Evolutionary conservation across 2,888 invertebrate species (phyloP), one percentile per base, ranked within the genome.

Genomic region (Leptarthrus brevirostris): DNA sequence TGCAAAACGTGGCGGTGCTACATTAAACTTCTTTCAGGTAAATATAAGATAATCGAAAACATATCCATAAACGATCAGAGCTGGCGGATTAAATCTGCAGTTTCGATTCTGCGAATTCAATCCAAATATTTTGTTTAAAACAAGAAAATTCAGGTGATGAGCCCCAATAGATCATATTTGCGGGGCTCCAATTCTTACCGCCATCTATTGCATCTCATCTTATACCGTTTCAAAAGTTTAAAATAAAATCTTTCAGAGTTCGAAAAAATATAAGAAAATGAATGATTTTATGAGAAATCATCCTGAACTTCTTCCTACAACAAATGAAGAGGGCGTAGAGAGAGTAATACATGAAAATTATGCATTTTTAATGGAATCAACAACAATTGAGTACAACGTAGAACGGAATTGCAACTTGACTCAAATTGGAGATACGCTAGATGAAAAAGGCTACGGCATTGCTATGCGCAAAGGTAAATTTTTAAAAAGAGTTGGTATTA

Each of bases 21-120:
- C 98, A 0, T 90, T 90, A 72, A 89, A 90, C 71, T 98, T 97
- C 82, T 98, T 98, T 82, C 90, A 91, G 87, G 97, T 96, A 86
- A 75, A 1, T 44, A n/a, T n/a, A n/a, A n/a, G n/a, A n/a, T n/a
- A n/a, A n/a, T n/a, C n/a, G n/a, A 26, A 26, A 30, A 24, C 6
- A 18, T 22, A 12, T 30, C 18, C n/a, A 64, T 16, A n/a, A n/a
- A n/a, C n/a, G n/a, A n/a, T n/a, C n/a, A n/a, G n/a, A n/a, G n/a
- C n/a, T n/a, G n/a, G n/a, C n/a, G n/a, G n/a, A n/a, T n/a, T n/a
- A n/a, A n/a, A n/a, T n/a, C n/a, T n/a, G n/a, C n/a, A n/a, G n/a
- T n/a, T n/a, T n/a, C n/a, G n/a, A n/a, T n/a, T n/a, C n/a, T n/a
- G n/a, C n/a, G n/a, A n/a, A n/a, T n/a, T n/a, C n/a, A n/a, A n/a